Evolutionary conservation across 2,888 invertebrate genomes (phyloP).

Genomic region (Hemaris fuciformis): DNA sequence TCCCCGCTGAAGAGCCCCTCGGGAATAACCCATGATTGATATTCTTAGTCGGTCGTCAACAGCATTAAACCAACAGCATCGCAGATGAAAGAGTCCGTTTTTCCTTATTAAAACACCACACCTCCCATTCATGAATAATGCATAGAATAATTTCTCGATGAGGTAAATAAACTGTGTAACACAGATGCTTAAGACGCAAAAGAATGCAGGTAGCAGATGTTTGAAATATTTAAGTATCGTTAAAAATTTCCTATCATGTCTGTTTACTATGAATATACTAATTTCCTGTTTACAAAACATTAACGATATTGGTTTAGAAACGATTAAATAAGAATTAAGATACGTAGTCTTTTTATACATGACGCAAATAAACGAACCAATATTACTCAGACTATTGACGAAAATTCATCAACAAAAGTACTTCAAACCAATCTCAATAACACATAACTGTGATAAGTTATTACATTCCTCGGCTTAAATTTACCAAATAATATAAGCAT

Average conservation of each 20-base stretch:
- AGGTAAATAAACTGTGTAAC: not conserved
- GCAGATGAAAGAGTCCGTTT: not conserved
- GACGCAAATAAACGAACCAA: not conserved
- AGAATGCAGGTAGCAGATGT: slow-evolving; percentile 3
- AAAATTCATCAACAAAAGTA: no score
- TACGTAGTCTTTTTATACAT: not conserved
- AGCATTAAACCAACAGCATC: not conserved
- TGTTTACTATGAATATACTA: not conserved
- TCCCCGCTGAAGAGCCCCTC: not conserved
- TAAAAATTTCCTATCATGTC: not conserved
- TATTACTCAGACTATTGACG: not conserved
- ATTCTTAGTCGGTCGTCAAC: not conserved
- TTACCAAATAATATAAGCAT: not conserved
- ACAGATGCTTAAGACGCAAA: not conserved
- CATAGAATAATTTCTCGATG: not conserved
- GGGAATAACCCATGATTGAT: not conserved
- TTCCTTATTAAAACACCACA: slow-evolving; percentile 7
- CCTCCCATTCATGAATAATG: slow-evolving; percentile 1
- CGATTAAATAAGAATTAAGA: not conserved
- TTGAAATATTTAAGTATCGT: not conserved
- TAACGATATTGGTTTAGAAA: not conserved
- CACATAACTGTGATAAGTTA: no score
- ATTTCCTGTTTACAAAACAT: not conserved
- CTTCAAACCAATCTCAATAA: no score
- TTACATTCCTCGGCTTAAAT: not conserved